phyloP scores from a whole-genome alignment of 64 coral and sea anemone species.

The Actinia tenebrosa region DNA sequence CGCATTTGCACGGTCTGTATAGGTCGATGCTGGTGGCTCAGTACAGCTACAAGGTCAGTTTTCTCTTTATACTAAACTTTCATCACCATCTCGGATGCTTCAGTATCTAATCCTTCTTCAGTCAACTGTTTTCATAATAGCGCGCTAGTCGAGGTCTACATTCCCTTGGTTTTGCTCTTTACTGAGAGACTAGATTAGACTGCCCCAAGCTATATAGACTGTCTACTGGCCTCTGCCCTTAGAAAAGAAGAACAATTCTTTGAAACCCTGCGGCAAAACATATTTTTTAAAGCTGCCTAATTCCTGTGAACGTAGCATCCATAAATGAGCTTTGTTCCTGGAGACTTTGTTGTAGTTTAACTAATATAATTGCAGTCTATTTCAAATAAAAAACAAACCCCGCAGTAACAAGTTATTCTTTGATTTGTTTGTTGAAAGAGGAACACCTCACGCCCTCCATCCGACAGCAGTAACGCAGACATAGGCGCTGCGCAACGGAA shows the following conservation, averaged over 20 bases:
- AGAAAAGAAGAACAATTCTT: neutral
- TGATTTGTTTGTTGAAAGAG: neutral
- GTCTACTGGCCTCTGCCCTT: neutral
- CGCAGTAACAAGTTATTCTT: constrained; percentile 6
- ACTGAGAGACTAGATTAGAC: neutral
- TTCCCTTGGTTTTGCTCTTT: neutral
- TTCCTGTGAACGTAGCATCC: neutral
- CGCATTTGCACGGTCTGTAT: too few species aligned
- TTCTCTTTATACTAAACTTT: too few species aligned
- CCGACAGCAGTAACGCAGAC: neutral
- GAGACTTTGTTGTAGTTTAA: neutral
- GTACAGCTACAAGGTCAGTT: too few species aligned
- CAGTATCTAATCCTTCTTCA: too few species aligned
- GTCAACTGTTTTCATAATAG: too few species aligned
- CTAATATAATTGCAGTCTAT: too few species aligned
- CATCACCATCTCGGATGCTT: too few species aligned
- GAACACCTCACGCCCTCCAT: neutral
- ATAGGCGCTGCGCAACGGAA: neutral
- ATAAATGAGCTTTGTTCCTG: neutral
- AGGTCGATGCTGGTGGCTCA: too few species aligned
- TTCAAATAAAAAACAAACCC: neutral
- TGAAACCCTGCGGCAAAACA: neutral
- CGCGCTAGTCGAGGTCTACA: too few species aligned
- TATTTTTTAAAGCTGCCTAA: neutral
- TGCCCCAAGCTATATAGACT: neutral